Evolutionary conservation across 1,140 invertebrate species (phyloP).

Genomic region (Drosophila sturtevanti): DNA sequence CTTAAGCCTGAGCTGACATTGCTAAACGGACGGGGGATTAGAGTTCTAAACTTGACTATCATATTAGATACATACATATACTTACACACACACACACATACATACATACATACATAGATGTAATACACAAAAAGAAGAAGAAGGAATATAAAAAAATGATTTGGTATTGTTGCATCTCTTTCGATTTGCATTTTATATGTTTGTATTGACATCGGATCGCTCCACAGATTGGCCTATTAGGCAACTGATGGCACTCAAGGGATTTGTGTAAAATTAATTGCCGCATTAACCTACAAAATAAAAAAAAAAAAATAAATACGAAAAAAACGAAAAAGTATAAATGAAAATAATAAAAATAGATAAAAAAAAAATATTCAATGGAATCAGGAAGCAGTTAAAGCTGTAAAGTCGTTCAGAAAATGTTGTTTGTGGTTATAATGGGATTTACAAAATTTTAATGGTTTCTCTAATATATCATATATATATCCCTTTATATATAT

Average conservation of each 20-base stretch:
- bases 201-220: slow-evolving; percentile 76
- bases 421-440: too few relatives aligned
- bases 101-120: not conserved
- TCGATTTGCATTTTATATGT: slow-evolving; percentile 40
- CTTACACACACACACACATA: too few relatives aligned
- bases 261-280: slow-evolving; percentile 1
- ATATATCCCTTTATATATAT: too few relatives aligned
- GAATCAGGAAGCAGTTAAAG: too few relatives aligned
- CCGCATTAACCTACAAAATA: not conserved
- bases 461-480: too few relatives aligned
- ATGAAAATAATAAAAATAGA: too few relatives aligned
- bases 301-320: not conserved
- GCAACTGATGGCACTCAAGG: not conserved
- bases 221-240: slow-evolving; percentile 72
- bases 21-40: slow-evolving; percentile 37
- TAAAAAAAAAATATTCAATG: too few relatives aligned
- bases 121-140: not conserved
- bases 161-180: slow-evolving; percentile 47
- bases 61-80: slow-evolving; percentile 29
- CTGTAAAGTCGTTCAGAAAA: too few relatives aligned
- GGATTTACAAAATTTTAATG: too few relatives aligned
- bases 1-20: slow-evolving; percentile 48
- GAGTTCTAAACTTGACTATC: slow-evolving; percentile 26
- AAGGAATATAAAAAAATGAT: slow-evolving; percentile 53
- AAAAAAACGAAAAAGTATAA: too few relatives aligned